Percentiles rank a stretch among this genome's conserved stretches.
phyloP scores from a whole-genome alignment of 1,140 invertebrate species.

The Conopomorpha cramerella region DNA sequence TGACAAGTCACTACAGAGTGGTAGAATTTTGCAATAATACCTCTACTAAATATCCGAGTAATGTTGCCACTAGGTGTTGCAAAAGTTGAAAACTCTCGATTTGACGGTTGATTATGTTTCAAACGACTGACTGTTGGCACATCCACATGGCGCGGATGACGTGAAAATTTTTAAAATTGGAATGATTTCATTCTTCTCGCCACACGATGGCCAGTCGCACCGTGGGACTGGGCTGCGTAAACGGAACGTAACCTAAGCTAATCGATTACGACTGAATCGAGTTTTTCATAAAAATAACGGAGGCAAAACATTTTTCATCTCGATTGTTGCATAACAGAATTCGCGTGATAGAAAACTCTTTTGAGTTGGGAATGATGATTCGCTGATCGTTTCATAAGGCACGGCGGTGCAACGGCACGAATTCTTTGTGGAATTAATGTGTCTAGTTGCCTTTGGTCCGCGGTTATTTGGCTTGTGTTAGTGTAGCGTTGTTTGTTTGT shows the following conservation, averaged over 20 bases:
- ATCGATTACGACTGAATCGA: conserved; percentile 48
- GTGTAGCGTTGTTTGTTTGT: neutral
- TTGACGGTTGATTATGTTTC: no score
- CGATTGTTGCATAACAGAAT: conserved; percentile 44
- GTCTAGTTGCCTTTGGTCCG: conserved; percentile 7
- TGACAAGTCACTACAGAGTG: no score
- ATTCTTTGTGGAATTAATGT: conserved; percentile 5
- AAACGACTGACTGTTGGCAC: no score
- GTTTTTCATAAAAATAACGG: conserved; percentile 50
- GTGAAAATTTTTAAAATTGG: no score
- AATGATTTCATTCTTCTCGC: no score
- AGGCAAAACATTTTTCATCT: conserved; percentile 45
- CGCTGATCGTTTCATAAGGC: conserved; percentile 52
- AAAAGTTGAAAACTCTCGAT: no score
- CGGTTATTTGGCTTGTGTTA: conserved; percentile 9
- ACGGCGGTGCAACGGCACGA: conserved; percentile 31
- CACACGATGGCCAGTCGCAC: no score
- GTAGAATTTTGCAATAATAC: no score
- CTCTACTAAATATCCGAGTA: no score
- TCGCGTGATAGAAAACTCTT: conserved; percentile 48
- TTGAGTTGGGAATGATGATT: conserved; percentile 44
- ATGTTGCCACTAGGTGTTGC: no score
- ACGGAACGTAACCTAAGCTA: conserved; percentile 41
- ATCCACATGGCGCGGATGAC: no score
- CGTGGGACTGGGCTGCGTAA: conserved; percentile 45